These are phyloP conservation scores for Pseudococcus viburni DNA, from an alignment of 2,888 invertebrate genomes.

Conservation along the genomic window DNA sequence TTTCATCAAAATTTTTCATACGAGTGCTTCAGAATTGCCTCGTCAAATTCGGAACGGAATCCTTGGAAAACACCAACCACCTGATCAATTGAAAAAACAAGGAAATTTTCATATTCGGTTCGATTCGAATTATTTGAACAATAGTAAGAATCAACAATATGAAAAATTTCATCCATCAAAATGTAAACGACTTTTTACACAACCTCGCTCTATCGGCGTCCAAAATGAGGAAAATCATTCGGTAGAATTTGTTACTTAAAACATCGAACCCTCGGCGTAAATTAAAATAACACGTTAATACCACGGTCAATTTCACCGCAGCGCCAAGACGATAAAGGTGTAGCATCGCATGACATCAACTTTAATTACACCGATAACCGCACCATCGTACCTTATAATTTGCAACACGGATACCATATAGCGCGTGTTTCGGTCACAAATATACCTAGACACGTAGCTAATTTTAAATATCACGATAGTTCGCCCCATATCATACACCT, in stretches of 20 bases:
- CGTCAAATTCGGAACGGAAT: too few species aligned
- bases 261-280: background rate
- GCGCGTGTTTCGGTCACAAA: background rate
- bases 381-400: conserved; percentile 15
- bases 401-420: conserved; percentile 3
- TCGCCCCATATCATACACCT: background rate
- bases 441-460: background rate
- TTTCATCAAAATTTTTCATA: too few species aligned
- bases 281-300: conserved; percentile 1
- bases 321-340: background rate
- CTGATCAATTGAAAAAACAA: too few species aligned
- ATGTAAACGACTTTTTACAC: too few species aligned
- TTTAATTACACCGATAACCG: conserved; percentile 20
- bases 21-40: too few species aligned
- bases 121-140: too few species aligned
- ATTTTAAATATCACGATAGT: conserved; percentile 6
- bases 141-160: too few species aligned
- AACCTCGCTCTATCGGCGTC: too few species aligned
- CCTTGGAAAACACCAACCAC: too few species aligned
- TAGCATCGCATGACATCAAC: conserved; percentile 5
- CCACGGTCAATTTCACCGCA: background rate
- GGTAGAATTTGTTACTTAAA: background rate
- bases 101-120: too few species aligned
- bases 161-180: too few species aligned
- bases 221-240: too few species aligned